phyloP scores from a whole-genome alignment of 2,888 invertebrate species.

The Pyralis farinalis region DNA sequence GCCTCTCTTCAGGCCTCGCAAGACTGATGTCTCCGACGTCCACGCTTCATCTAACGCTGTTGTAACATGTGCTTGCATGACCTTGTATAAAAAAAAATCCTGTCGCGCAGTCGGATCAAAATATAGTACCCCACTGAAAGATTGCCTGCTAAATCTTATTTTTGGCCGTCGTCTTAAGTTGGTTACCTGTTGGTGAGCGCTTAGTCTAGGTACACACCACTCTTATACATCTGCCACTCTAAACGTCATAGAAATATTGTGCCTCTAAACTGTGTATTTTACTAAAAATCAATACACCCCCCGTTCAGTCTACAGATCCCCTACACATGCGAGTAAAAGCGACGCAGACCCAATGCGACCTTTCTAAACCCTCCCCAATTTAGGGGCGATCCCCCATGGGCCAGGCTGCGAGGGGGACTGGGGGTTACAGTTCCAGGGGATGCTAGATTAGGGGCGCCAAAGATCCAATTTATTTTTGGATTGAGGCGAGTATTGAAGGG shows the following conservation, averaged over 20 bases:
- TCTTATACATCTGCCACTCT: no score
- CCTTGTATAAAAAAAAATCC: no score
- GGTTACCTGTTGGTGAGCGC: no score
- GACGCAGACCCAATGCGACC: conserved; percentile 10
- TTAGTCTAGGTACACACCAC: no score
- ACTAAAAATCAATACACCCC: conserved; percentile 6
- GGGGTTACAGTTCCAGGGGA: conserved; percentile 15
- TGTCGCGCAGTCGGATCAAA: no score
- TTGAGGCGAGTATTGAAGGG: conserved; percentile 9
- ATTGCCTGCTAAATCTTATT: no score
- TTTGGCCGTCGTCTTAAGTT: no score
- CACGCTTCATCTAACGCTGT: no score
- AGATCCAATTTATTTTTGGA: conserved; percentile 21
- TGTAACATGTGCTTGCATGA: no score
- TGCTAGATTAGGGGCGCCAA: conserved; percentile 18
- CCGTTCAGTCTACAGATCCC: conserved; percentile 1
- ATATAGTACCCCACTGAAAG: no score
- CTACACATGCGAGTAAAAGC: conserved; percentile 3
- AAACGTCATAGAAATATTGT: not conserved
- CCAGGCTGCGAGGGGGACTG: conserved; percentile 9
- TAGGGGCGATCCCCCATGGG: conserved; percentile 14
- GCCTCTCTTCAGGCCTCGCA: no score
- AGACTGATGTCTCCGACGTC: no score
- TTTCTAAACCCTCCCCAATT: conserved; percentile 16
- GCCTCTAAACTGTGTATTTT: not conserved